phyloP scores from a whole-genome alignment of 2,888 invertebrate genomes.

The Drosophila limbata region DNA sequence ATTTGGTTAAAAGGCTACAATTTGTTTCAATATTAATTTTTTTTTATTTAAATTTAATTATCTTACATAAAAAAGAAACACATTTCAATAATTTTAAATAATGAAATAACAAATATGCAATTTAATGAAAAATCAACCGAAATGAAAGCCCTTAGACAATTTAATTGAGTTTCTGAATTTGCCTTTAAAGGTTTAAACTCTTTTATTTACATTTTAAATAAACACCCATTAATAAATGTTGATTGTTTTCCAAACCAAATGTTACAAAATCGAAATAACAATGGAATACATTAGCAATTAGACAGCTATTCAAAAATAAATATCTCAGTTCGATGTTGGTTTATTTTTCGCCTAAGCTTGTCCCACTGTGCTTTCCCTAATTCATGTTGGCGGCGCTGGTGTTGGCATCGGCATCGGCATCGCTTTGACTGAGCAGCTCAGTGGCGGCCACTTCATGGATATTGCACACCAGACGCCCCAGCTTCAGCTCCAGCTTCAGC shows the following conservation, averaged over 20 bases:
- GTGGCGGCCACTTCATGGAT: conserved; percentile 71
- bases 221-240: neutral
- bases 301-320: neutral
- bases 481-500: conserved; percentile 24
- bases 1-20: neutral
- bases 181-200: too few species aligned
- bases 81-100: too few species aligned
- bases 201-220: neutral
- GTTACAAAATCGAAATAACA: neutral
- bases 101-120: too few species aligned
- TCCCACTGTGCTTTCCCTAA: conserved; percentile 71
- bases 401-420: conserved; percentile 15
- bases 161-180: too few species aligned
- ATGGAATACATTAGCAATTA: neutral
- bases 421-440: conserved; percentile 29
- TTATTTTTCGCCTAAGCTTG: neutral
- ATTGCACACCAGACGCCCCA: conserved; percentile 66
- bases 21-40: too few species aligned
- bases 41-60: too few species aligned
- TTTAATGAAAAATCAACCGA: too few species aligned
- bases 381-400: conserved; percentile 45
- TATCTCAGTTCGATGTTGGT: neutral
- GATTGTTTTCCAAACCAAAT: neutral
- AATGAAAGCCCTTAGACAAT: too few species aligned
- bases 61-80: too few species aligned